Evolutionary conservation across 2,888 invertebrate genomes (phyloP).

Genomic region (Drosophila infuscata): DNA sequence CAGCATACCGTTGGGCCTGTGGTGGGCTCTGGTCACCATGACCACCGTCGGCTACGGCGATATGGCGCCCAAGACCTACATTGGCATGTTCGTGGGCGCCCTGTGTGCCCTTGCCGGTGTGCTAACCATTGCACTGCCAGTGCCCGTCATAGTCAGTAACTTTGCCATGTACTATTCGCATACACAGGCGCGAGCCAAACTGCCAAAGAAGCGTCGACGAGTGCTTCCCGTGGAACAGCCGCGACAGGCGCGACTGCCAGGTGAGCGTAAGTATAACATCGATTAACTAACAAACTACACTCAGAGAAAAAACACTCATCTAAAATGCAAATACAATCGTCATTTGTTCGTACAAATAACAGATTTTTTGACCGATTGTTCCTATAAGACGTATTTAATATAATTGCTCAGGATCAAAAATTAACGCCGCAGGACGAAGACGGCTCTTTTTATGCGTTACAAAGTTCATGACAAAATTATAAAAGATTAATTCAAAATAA

Average conservation of each 20-base stretch:
- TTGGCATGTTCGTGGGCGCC: constrained; percentile 99
- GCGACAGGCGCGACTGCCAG: constrained; percentile 86
- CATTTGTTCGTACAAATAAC: background rate
- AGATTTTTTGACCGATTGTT: background rate
- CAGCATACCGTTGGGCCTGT: constrained; percentile 98
- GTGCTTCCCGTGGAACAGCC: constrained; percentile 98
- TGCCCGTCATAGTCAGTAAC: constrained; percentile 99
- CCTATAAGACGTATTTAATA: no score
- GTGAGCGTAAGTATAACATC: constrained; percentile 54
- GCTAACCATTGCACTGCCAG: constrained; percentile 98
- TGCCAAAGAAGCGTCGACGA: constrained; percentile 98
- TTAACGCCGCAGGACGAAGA: background rate
- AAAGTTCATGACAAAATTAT: background rate
- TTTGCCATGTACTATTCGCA: constrained; percentile 99
- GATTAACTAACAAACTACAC: background rate
- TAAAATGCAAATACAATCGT: background rate
- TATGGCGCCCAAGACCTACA: constrained; percentile 99
- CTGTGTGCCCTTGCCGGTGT: constrained; percentile 99
- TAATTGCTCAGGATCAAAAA: background rate
- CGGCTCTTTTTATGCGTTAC: background rate
- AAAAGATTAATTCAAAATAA: background rate
- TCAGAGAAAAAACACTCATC: background rate
- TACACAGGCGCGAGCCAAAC: constrained; percentile 98
- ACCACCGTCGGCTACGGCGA: constrained; percentile 99
- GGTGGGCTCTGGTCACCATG: constrained; percentile 99